Evolutionary conservation across 2,888 invertebrate species (phyloP), one percentile per base, ranked within the genome.

Genomic region (Drosophila heteroneura): DNA sequence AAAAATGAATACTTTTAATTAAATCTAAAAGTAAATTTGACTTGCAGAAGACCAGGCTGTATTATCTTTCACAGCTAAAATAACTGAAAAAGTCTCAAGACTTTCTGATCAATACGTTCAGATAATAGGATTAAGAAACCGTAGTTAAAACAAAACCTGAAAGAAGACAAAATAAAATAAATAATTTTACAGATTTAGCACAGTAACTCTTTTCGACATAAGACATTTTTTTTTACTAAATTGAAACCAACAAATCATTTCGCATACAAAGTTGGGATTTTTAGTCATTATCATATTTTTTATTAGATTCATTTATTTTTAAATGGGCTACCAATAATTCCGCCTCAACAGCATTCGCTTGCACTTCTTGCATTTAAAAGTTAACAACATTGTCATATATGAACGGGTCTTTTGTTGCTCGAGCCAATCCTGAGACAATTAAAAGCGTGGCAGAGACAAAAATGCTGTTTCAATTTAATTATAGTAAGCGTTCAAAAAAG

Each of bases 381-480:
- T 28, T 69, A 22, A 53, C 52, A 39, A 39, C 14, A 63, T 56
- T 68, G 19, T 65, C 52, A 47, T 64, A 53, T 61, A n/a, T 49
- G 33, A 71, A 49, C 66, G 35, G 47, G 35, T 26, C 64, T 71
- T 52, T 68, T 52, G 49, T 37, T 47, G 70, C 53, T 41, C 10
- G 54, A 58, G 39, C 72, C 84, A 81, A 81, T 75, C 69, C 71
- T 62, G 74, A 9, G 56, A 51, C 87, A 73, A 78, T 84, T 82
- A 85, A 71, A 66, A 79, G 70, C 70, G 64, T 67, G 60, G 68
- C 59, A 65, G 67, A 77, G 52, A 62, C 71, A 71, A 59, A 78
- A 76, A 76, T 78, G 80, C 71, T 71, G 78, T 71, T 80, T 71
- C 71, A 49, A 67, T 78, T 80, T 71, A 78, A 78, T 78, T 80